These are phyloP conservation scores for Aphelenchoides fujianensis DNA, from an alignment of 1,140 invertebrate genomes.

Conservation along the genomic window DNA sequence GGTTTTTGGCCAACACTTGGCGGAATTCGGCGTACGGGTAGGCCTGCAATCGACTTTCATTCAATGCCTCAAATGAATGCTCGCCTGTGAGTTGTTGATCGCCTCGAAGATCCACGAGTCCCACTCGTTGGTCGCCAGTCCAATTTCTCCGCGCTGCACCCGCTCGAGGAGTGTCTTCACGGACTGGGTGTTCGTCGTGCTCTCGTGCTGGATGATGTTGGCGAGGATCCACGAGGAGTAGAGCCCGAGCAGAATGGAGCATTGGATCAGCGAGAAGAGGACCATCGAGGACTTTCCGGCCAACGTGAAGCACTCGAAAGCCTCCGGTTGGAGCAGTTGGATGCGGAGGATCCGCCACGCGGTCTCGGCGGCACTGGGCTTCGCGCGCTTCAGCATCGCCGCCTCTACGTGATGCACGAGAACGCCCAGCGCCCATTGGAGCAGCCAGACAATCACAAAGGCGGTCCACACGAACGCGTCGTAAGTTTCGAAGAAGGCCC, in stretches of 20 bases:
- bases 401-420: background rate
- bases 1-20: background rate
- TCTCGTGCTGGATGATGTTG: background rate
- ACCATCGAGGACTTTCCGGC: background rate
- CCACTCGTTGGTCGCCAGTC: background rate
- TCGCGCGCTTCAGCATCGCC: background rate
- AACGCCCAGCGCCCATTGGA: background rate
- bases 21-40: slow-evolving; percentile 14
- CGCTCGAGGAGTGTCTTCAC: background rate
- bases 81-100: background rate
- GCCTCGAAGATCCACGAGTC: background rate
- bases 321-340: slow-evolving; percentile 5
- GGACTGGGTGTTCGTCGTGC: background rate
- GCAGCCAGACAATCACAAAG: background rate
- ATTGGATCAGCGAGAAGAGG: slow-evolving; percentile 16
- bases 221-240: background rate
- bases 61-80: background rate
- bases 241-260: slow-evolving; percentile 19
- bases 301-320: background rate
- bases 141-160: background rate
- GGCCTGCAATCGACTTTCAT: background rate
- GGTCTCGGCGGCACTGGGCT: background rate
- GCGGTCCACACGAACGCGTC: background rate
- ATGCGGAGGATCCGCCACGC: background rate
- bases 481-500: background rate